Conservation (phyloP, 1,140 invertebrate genomes). For the Cecropterus lyciades region DNA sequence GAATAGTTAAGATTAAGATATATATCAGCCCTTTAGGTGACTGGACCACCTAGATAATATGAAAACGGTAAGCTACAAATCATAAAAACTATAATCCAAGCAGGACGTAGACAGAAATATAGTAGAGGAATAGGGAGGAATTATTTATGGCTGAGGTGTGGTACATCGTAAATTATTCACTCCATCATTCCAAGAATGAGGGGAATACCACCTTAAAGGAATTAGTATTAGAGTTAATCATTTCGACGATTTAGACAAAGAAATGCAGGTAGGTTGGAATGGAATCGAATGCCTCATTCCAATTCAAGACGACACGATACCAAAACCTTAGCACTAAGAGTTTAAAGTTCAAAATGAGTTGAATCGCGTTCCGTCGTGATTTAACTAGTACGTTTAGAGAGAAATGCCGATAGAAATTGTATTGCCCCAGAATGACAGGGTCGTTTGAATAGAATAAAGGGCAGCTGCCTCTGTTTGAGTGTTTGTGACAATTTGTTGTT, state of each 20-base stretch:
- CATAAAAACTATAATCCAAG: neutral
- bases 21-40: no score
- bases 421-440: slow-evolving; percentile 7
- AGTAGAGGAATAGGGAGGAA: neutral
- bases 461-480: neutral
- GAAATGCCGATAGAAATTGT: slow-evolving; percentile 10
- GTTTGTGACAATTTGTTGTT: slow-evolving; percentile 5
- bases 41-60: no score
- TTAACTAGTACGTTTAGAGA: slow-evolving; percentile 14
- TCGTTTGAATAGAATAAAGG: slow-evolving; percentile 12
- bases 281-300: neutral
- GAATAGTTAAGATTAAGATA: no score
- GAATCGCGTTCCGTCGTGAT: neutral
- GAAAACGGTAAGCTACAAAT: no score
- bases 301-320: no score
- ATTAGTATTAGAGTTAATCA: slow-evolving; percentile 14
- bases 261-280: neutral
- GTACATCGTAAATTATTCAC: slow-evolving; percentile 11
- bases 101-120: neutral
- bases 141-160: slow-evolving; percentile 21
- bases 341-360: neutral
- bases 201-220: slow-evolving; percentile 7
- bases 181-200: slow-evolving; percentile 2
- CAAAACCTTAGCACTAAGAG: neutral
- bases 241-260: slow-evolving; percentile 3